phyloP scores from a whole-genome alignment of 2,113 vertebrate species.

The Mus pahari region DNA sequence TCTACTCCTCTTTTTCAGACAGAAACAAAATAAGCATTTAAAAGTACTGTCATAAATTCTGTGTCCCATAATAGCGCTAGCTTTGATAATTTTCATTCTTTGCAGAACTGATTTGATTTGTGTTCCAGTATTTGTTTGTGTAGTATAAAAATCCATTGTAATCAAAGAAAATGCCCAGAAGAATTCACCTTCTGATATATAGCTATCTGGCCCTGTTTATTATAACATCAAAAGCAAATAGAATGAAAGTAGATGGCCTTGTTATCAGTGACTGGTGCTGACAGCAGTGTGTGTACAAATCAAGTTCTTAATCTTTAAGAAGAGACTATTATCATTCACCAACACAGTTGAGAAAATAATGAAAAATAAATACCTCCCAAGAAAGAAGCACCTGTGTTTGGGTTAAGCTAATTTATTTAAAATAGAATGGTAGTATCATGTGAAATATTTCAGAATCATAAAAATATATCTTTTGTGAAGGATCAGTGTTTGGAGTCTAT shows the following conservation, averaged over 20 bases:
- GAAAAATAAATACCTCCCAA: not conserved
- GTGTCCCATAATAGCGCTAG: not conserved
- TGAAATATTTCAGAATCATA: not conserved
- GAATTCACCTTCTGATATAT: not conserved
- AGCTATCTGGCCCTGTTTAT: not conserved
- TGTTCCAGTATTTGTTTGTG: not conserved
- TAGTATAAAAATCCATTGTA: not conserved
- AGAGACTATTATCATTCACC: not conserved
- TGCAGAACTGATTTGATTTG: not conserved
- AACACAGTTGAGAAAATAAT: not conserved
- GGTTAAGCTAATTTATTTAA: not conserved
- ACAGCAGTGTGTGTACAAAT: not conserved
- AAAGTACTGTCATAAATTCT: not conserved
- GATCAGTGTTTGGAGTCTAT: not conserved
- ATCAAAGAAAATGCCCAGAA: not conserved
- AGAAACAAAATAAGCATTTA: slow-evolving; percentile 33
- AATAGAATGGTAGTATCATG: not conserved
- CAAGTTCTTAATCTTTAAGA: not conserved
- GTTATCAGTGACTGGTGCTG: not conserved
- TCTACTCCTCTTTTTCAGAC: slow-evolving; percentile 22
- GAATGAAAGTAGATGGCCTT: not conserved
- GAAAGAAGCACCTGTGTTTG: not conserved
- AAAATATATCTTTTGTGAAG: not conserved
- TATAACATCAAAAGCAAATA: not conserved
- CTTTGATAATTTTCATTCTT: not conserved